Evolutionary conservation across 2,113 vertebrate species (phyloP), one percentile per base, ranked within the genome.

Genomic region (Monopterus albus): DNA sequence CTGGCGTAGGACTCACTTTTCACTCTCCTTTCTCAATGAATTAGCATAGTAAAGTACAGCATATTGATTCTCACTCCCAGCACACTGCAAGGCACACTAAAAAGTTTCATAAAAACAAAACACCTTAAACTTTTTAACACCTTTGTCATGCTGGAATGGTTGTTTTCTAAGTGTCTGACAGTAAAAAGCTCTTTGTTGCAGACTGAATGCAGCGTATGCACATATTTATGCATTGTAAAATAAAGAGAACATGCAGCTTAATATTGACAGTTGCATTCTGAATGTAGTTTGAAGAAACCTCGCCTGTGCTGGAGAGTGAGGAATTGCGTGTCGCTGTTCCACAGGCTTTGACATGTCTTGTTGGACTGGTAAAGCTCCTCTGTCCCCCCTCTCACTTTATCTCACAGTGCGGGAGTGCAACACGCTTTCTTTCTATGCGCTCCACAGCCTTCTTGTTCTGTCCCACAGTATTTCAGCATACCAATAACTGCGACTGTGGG

Each of bases 381-480:
- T 17, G 38, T 49, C 18, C 47, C 46, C 50, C 13, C 18, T n/a
- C 60, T 53, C 56, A 62, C 76, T 73, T 56, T 70, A 71, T 79
- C 77, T 81, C 57, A 20, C 63, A 52, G 69, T 8, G 68, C 52
- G 5, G 47, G 60, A 58, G 51, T 78, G 46, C 57, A 89, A 87
- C 86, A 90, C 75, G 68, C 75, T 84, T 78, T 64, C 52, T 87
- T 85, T 88, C 85, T 91, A 47, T 87, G 72, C 85, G 76, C 86
- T 90, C 87, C 81, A 87, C 82, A 88, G 85, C 78, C 59, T 86
- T 53, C 85, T 86, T 86, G 85, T 85, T 84, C 84, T 83, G 61
- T 71, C 29, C 63, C 72, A 75, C 71, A 75, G 75, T 72, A 74
- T 83, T 87, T 81, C 84, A 75, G 91, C 90, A 92, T 92, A 91